A percentile compares a stretch with the other conserved stretches of the same genome.
Conservation (phyloP, 2,888 invertebrate species). For the Selenia dentaria region DNA sequence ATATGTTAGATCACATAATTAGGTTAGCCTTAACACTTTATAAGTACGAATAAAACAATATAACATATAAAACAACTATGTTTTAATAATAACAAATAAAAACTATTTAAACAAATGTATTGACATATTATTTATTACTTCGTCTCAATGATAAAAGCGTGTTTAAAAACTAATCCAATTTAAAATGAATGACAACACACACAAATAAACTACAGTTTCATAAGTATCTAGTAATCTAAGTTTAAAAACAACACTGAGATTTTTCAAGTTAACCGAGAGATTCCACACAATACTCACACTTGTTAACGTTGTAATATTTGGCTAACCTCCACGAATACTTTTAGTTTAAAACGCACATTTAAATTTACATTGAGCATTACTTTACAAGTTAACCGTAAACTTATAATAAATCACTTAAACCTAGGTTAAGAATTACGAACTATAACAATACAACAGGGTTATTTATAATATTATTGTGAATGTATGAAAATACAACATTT, state of each 20-base stretch:
- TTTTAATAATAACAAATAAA: constrained; percentile 33
- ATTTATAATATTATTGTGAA: constrained; percentile 8
- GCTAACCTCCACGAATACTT: constrained; percentile 15
- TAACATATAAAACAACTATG: constrained; percentile 24
- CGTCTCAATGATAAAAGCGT: background rate
- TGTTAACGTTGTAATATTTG: constrained; percentile 13
- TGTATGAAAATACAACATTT: constrained; percentile 33
- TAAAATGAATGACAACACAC: constrained; percentile 1
- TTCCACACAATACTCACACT: constrained; percentile 11
- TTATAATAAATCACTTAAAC: constrained; percentile 22
- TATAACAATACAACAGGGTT: constrained; percentile 33
- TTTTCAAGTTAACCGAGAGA: constrained; percentile 16
- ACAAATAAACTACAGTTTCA: no score
- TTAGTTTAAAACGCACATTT: constrained; percentile 6
- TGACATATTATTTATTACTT: constrained; percentile 1
- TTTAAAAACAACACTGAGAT: constrained; percentile 13
- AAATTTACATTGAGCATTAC: constrained; percentile 29
- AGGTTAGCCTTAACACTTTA: no score
- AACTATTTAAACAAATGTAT: constrained; percentile 11
- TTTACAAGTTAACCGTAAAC: constrained; percentile 12
- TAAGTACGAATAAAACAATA: no score
- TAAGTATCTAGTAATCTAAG: no score
- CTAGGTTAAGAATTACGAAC: constrained; percentile 5
- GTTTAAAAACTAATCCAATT: no score
- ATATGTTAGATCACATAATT: no score